Evolutionary conservation across 2,888 invertebrate genomes (phyloP), one percentile per base, ranked within the genome.

Genomic region (Hipparchia semele): DNA sequence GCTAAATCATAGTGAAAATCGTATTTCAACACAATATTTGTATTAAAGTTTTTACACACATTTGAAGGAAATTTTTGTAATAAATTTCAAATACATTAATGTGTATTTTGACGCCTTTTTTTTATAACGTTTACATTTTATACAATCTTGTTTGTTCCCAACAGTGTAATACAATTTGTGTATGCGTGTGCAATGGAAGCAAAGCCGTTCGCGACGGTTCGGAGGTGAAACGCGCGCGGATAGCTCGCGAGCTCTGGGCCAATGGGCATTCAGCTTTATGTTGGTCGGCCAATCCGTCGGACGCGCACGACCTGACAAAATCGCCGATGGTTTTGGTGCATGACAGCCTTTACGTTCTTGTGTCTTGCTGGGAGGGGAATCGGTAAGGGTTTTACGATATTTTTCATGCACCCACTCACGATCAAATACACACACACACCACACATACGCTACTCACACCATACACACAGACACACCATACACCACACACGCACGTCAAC

Each of bases 181-280:
- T 91, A 0, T 89, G 87, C 78, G 80, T 91, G 1, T 85, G 85
- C 83, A 69, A 69, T 53, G 61, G 51, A 51, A 68, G 49, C 39
- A 67, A 58, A 8, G 3, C 49, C 84, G 6, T 87, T 86, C 45
- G 81, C 49, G 73, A 68, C 70, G 12, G 69, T 49, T 61, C 71
- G n/a, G 72, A 68, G 49, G 65, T 45, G 1, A 67, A 82, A 0
- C 82, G 88, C 0, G 91, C 88, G 0, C 79, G 76, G 1, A 76
- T 91, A 0, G 88, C 87, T 2, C 78, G 82, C 0, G 86, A 96
- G 62, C 91, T 98, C 10, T 98, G 98, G 97, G 90, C 94, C 0
- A 94, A 95, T 0, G 97, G 97, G 1, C 94, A 97, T 71, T 94
- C 73, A 46, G 77, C 76, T 2, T 80, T 77, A 78, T 13, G 73